Evolutionary conservation across 92 coral and sea anemone genomes (phyloP), one percentile per base, ranked within the genome.

Genomic region (Scolanthus callimorphus): DNA sequence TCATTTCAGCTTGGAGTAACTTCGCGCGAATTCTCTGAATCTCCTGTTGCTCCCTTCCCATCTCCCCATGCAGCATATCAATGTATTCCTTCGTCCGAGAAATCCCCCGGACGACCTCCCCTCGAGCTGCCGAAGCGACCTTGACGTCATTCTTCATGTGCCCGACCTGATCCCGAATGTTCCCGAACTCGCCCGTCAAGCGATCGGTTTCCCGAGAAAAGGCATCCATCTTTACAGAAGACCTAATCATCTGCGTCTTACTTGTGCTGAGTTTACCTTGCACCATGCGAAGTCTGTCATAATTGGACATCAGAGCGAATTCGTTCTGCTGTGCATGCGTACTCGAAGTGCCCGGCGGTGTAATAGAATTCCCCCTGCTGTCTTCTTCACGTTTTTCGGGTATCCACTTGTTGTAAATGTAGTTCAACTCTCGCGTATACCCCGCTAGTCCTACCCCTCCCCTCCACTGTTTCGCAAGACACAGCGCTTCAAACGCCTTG

Each of bases 401-500:
- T n/a, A 51, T 31, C 75, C 80, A 59, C 22, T 72, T 71, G 8
- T 57, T 29, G 20, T 58, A 60, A 26, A 72, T 79, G 24, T 77
- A 74, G 43, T 52, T 60, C 30, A 87, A 76, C 56, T 87, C 90
- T 34, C 85, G 69, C n/a, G 70, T 69, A 77, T 87, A 87, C 24
- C 95, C 95, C 39, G 83, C 77, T n/a, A 53, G 50, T 45, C 83
- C 81, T 19, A 87, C 34, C 25, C 37, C 52, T 29, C 72, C 65
- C 27, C 90, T 76, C 95, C 95, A 87, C 39, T 78, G 70, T 45
- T 76, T 78, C 3, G 95, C 95, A 22, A 82, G 69, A 27, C 59
- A 63, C 43, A 87, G 69, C 51, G 82, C 85, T 27, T 82, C 86
- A 30, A 70, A 83, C 2, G 83, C 89, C 63, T 87, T 87, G 41